Base-by-base conservation (phyloP, 2,888 invertebrate genomes). In the Ochlodes sylvanus region DNA sequence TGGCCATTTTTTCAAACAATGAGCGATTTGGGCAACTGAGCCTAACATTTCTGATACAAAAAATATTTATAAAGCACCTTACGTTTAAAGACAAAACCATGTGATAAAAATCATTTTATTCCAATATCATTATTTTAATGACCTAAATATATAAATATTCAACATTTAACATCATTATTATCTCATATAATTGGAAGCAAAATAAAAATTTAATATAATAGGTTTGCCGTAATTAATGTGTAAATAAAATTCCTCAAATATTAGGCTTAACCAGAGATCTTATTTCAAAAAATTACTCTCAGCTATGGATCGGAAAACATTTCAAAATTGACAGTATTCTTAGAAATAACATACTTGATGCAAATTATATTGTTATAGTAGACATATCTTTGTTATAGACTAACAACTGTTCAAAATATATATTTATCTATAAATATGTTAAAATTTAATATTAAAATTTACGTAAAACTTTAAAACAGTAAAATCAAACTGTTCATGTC, bases 291-390 rank as follows among this genome's bases (percentile, higher is more conserved):
- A 47, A 47, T 47, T n/a, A 47, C 44, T 17, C 10, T n/a, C 17
- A 14, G 0, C 21, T 14, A 52, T 9, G 60, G 60, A 41, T 38
- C 58, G 50, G 41, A 63, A 38, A 54, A 38, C 17, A 62, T 38
- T 34, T 41, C n/a, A 27, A 52, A 66, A 63, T 65, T 50, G 52
- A 41, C 57, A 34, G 38, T 73, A 69, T 69, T 38, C 34, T 17
- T 21, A 19, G 15, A 38, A 56, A 38, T 38, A 56, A 17, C 17
- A n/a, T 47, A 47, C 6, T 17, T 9, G 15, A 9, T n/a, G 17
- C 12, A 47, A 12, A 47, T 2, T 12, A 47, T 17, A 47, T 12
- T 10, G 38, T 38, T 17, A 47, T 12, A 38, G 38, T 38, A 38
- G 10, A 38, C 7, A 34, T 34, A 9, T 34, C 9, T 38, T 9